Evolutionary conservation across 1,140 invertebrate genomes (phyloP).

Genomic region (Ylistrum balloti): DNA sequence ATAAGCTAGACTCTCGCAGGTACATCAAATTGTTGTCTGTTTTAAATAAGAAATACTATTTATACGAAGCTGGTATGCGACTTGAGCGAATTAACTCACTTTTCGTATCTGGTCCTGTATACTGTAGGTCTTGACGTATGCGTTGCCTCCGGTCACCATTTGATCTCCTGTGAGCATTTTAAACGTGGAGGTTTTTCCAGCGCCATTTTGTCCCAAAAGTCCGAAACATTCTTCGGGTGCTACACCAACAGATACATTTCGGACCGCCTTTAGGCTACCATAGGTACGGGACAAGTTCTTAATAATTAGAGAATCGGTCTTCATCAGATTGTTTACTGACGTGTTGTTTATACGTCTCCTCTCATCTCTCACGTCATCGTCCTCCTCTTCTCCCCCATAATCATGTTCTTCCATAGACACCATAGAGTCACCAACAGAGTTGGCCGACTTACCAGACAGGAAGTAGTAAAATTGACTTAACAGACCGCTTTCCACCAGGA

Average conservation of each 20-base stretch:
- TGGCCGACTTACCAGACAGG: neutral
- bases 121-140: slow-evolving; percentile 69
- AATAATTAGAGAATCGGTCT: slow-evolving; percentile 74
- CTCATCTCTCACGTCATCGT: slow-evolving; percentile 71
- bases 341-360: slow-evolving; percentile 66
- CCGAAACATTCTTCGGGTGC: slow-evolving; percentile 92
- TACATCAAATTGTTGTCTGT: too few relatives aligned
- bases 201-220: slow-evolving; percentile 92
- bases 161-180: slow-evolving; percentile 88
- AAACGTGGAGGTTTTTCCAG: slow-evolving; percentile 95
- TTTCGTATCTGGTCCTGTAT: slow-evolving; percentile 81
- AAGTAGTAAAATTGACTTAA: neutral
- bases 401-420: neutral
- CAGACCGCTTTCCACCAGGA: slow-evolving; percentile 73
- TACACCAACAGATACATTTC: slow-evolving; percentile 86
- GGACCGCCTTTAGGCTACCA: slow-evolving; percentile 83
- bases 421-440: neutral
- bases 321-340: slow-evolving; percentile 46
- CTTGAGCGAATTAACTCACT: too few relatives aligned
- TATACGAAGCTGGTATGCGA: too few relatives aligned
- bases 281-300: slow-evolving; percentile 85
- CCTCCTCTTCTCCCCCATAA: slow-evolving; percentile 51
- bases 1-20: too few relatives aligned
- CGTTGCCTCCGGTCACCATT: slow-evolving; percentile 74
- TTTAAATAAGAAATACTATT: too few relatives aligned